Evolutionary conservation across 2,888 invertebrate species (phyloP).

Genomic region (Papilio demoleus): DNA sequence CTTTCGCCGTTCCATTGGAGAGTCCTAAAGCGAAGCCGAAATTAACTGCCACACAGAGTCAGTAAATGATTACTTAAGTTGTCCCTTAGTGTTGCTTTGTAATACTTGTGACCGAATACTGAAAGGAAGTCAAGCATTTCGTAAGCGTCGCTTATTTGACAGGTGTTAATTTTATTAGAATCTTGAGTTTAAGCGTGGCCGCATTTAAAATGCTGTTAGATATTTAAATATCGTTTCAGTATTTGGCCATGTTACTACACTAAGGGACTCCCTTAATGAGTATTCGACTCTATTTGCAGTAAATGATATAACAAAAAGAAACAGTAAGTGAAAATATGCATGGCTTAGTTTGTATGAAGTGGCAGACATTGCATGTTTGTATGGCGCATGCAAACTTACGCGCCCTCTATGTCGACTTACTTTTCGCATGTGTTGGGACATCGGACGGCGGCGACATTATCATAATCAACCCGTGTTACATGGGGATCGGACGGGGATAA

Average conservation of each 20-base stretch:
- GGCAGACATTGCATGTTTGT: slow-evolving; percentile 41
- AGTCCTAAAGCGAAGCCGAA: slow-evolving; percentile 48
- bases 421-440: slow-evolving; percentile 64
- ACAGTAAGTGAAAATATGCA: slow-evolving; percentile 17
- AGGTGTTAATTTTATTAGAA: too few species aligned
- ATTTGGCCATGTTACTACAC: too few species aligned
- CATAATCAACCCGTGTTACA: slow-evolving; percentile 77
- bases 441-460: slow-evolving; percentile 66
- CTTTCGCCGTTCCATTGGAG: slow-evolving; percentile 47
- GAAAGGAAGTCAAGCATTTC: too few species aligned
- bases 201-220: too few species aligned
- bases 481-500: slow-evolving; percentile 73
- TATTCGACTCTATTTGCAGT: background rate
- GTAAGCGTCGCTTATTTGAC: too few species aligned
- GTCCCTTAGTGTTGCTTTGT: too few species aligned
- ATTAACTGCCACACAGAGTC: background rate
- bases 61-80: background rate
- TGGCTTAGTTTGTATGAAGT: slow-evolving; percentile 9
- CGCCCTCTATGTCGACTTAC: slow-evolving; percentile 69
- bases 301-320: slow-evolving; percentile 38
- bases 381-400: slow-evolving; percentile 65
- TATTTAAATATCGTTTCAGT: too few species aligned
- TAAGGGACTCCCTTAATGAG: too few species aligned
- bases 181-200: too few species aligned
- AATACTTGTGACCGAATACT: too few species aligned